Conservation (phyloP, 2,888 invertebrate genomes). For the Ochropleura leucogaster region DNA sequence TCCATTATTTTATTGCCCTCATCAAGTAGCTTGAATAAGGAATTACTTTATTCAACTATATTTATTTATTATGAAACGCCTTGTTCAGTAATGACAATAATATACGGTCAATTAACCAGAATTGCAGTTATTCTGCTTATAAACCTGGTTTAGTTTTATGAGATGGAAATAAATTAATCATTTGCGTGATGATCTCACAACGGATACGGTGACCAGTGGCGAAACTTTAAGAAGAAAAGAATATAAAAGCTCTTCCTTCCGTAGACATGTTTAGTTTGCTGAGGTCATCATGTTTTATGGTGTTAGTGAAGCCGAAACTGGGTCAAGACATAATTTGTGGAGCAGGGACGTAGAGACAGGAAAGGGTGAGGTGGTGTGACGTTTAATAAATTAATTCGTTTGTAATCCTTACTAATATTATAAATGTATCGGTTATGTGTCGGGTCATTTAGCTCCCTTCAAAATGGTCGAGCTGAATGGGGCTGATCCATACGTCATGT, state of each 20-base stretch:
- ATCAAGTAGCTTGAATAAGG: neutral
- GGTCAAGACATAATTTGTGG: constrained; percentile 7
- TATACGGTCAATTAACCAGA: neutral
- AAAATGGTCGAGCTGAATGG: too few relatives aligned
- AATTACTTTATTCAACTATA: constrained; percentile 4
- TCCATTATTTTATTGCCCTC: neutral
- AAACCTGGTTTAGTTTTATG: constrained; percentile 33
- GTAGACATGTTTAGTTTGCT: constrained; percentile 7
- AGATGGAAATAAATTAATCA: constrained; percentile 8
- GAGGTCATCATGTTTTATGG: constrained; percentile 9
- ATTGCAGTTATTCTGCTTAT: constrained; percentile 13
- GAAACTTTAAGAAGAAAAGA: neutral
- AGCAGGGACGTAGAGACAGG: neutral
- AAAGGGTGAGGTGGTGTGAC: neutral
- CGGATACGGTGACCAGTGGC: constrained; percentile 11
- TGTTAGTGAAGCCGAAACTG: constrained; percentile 11
- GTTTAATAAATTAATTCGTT: neutral
- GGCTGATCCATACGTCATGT: too few relatives aligned
- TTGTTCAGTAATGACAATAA: constrained; percentile 10
- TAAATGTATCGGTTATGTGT: too few relatives aligned
- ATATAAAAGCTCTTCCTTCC: constrained; percentile 15
- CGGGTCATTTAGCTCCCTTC: too few relatives aligned
- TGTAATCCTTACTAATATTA: too few relatives aligned
- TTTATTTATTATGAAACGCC: neutral
- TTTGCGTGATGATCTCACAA: constrained; percentile 17